These are phyloP conservation scores for Pseudomugil gertrudae DNA, from an alignment of 2,797 vertebrate species.

Conservation along the genomic window DNA sequence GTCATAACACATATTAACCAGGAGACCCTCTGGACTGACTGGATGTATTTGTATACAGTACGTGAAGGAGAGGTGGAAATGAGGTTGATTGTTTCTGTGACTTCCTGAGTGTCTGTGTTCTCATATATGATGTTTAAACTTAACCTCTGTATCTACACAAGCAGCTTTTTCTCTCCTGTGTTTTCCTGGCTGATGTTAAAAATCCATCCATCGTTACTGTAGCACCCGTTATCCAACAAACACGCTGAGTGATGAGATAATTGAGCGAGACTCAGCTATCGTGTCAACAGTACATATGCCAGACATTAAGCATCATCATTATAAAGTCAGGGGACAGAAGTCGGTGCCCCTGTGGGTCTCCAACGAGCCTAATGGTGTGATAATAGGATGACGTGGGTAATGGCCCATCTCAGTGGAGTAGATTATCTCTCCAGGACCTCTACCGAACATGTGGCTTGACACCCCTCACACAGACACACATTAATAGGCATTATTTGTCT, in stretches of 20 bases:
- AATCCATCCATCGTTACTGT: not conserved
- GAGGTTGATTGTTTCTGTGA: slow-evolving; percentile 17
- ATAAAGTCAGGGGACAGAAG: slow-evolving; percentile 51
- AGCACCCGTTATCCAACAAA: slow-evolving; percentile 25
- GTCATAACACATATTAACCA: slow-evolving; percentile 37
- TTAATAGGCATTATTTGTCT: slow-evolving; percentile 15
- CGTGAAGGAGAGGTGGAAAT: not conserved
- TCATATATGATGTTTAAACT: slow-evolving; percentile 18
- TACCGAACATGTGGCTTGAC: slow-evolving; percentile 15
- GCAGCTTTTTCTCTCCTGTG: slow-evolving; percentile 37
- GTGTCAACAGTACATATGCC: slow-evolving; percentile 65
- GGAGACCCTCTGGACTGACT: slow-evolving; percentile 64
- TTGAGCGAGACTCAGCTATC: slow-evolving; percentile 50
- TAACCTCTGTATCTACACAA: slow-evolving; percentile 18
- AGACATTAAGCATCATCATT: slow-evolving; percentile 63
- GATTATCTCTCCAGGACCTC: slow-evolving; percentile 28
- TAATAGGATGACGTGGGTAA: slow-evolving; percentile 65
- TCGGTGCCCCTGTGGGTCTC: slow-evolving; percentile 40
- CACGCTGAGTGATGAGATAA: slow-evolving; percentile 47
- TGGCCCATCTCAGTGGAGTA: slow-evolving; percentile 50
- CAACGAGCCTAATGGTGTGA: slow-evolving; percentile 63
- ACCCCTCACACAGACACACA: slow-evolving; percentile 1
- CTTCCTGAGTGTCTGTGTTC: slow-evolving; percentile 10
- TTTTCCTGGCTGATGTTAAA: slow-evolving; percentile 54
- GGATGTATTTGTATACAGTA: slow-evolving; percentile 4